These are phyloP conservation scores for Nothocercus nigrocapillus DNA, from an alignment of 2,113 vertebrate species.

Conservation along the genomic window DNA sequence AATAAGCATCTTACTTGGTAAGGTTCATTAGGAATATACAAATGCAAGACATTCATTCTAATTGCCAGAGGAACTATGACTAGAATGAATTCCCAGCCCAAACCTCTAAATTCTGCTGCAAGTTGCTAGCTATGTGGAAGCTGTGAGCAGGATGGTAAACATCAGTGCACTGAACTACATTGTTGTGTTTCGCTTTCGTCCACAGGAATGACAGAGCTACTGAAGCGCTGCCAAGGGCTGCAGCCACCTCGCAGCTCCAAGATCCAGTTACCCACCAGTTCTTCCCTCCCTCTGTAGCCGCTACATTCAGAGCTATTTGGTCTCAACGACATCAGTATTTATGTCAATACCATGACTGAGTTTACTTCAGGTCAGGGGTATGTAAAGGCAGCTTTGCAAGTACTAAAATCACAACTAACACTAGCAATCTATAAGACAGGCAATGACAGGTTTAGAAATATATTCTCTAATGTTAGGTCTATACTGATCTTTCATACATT, in stretches of 20 bases:
- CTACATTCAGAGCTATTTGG: background rate
- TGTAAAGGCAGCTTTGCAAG: background rate
- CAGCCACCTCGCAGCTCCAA: background rate
- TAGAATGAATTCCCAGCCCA: background rate
- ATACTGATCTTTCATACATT: background rate
- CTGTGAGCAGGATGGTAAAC: background rate
- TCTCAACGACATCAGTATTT: background rate
- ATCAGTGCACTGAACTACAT: fast-evolving
- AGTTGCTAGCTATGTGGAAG: fast-evolving
- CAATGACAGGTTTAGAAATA: background rate
- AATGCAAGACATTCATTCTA: background rate
- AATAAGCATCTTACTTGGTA: conserved; percentile 58
- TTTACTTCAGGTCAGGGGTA: conserved; percentile 3
- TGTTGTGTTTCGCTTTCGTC: fast-evolving
- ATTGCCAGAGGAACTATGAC: background rate
- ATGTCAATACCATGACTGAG: background rate
- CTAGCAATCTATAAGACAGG: background rate
- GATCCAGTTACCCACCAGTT: background rate
- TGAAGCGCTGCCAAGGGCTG: conserved; percentile 34
- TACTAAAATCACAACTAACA: background rate
- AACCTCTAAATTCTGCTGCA: background rate
- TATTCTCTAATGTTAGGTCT: background rate
- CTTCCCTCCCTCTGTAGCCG: conserved; percentile 9
- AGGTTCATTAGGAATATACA: background rate
- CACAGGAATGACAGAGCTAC: background rate